Evolutionary conservation across 2,797 vertebrate genomes (phyloP).

Genomic region (Staurois parvus): DNA sequence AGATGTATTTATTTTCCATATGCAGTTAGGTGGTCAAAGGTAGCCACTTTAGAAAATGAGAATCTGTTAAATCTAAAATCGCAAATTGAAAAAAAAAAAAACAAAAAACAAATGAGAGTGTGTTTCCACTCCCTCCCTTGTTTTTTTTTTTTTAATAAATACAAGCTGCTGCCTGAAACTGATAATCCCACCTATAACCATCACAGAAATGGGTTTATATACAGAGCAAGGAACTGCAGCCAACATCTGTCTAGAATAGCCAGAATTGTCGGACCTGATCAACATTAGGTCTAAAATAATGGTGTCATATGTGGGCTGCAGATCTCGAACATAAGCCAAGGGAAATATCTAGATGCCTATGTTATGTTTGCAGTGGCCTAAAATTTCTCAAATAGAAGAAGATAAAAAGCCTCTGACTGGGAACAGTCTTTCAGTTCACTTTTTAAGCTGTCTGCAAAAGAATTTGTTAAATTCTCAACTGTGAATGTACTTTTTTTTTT

Average conservation of each 20-base stretch:
- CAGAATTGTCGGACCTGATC: too few species aligned
- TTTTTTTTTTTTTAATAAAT: background rate
- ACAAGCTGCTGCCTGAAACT: background rate
- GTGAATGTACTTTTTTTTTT: slow-evolving; percentile 65
- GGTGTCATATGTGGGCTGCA: background rate
- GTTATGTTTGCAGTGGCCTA: background rate
- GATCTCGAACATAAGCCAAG: background rate
- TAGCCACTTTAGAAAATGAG: too few species aligned
- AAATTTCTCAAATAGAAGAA: background rate
- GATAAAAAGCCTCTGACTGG: background rate
- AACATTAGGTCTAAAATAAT: too few species aligned
- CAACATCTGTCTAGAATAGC: background rate
- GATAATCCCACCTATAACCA: background rate
- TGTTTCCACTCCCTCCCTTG: too few species aligned
- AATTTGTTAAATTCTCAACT: slow-evolving; percentile 72
- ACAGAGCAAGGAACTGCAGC: background rate
- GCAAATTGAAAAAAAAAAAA: too few species aligned
- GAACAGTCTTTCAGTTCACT: background rate
- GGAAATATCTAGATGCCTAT: background rate
- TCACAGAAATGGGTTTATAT: background rate
- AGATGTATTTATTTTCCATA: background rate
- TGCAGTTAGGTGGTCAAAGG: background rate
- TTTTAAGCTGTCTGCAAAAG: slow-evolving; percentile 2
- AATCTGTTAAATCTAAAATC: too few species aligned
- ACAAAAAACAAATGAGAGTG: too few species aligned